Conservation (phyloP, 64 coral and sea anemone species). For the Pocillopora damicornis region DNA sequence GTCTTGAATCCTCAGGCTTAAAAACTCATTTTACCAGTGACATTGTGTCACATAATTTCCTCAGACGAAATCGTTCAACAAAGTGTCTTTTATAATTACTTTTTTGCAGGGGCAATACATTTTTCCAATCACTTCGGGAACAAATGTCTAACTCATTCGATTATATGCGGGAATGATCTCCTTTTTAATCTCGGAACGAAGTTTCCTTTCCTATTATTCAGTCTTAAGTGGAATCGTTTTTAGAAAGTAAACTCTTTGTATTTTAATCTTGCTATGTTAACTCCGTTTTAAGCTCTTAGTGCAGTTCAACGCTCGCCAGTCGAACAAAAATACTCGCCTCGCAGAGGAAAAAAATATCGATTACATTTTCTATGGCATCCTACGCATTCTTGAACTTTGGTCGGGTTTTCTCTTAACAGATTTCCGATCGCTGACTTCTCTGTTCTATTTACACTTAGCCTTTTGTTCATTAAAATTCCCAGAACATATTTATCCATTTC, state of each 20-base stretch:
- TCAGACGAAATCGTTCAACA: conserved; percentile 14
- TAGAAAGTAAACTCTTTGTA: background rate
- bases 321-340: background rate
- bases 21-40: background rate
- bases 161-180: conserved; percentile 12
- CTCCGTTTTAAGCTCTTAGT: background rate
- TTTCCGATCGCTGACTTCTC: conserved; percentile 22
- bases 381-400: conserved; percentile 35
- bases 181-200: conserved; percentile 5
- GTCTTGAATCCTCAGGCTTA: background rate
- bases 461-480: conserved; percentile 16
- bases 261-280: background rate
- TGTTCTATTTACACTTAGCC: conserved; percentile 29
- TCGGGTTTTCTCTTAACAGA: conserved; percentile 12
- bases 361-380: background rate
- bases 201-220: conserved; percentile 8
- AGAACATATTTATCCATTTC: conserved; percentile 21
- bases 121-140: conserved; percentile 22
- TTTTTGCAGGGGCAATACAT: conserved; percentile 33
- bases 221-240: conserved; percentile 24
- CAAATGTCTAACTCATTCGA: conserved; percentile 37
- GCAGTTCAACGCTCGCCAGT: background rate
- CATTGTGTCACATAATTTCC: conserved; percentile 1
- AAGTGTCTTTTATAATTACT: conserved; percentile 27
- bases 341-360: background rate